Evolutionary conservation across 2,888 invertebrate species (phyloP).

Genomic region (Brassicogethes aeneus): DNA sequence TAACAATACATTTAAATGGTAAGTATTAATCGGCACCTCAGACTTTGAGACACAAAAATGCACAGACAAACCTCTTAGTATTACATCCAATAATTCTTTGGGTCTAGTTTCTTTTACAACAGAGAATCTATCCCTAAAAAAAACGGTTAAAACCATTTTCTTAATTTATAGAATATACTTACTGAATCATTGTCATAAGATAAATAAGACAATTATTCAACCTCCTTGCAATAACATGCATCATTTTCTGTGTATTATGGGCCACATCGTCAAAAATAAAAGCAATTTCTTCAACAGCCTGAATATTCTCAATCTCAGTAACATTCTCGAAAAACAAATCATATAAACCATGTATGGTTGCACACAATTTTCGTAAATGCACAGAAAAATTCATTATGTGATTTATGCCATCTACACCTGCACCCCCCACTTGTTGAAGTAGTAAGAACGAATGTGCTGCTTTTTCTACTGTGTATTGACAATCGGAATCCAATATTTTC

Average conservation of each 20-base stretch:
- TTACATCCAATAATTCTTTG: not conserved
- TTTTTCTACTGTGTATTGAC: slow-evolving; percentile 14
- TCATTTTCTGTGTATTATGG: not conserved
- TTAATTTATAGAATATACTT: too few relatives aligned
- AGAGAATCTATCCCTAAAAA: not conserved
- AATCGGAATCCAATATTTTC: slow-evolving; percentile 16
- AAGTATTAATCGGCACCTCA: not conserved
- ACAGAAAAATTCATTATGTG: slow-evolving; percentile 19
- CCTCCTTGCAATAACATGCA: not conserved
- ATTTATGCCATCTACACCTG: slow-evolving; percentile 20
- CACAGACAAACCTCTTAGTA: not conserved
- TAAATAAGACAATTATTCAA: not conserved
- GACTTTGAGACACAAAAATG: not conserved
- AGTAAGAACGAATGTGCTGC: slow-evolving; percentile 16
- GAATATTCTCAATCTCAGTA: slow-evolving; percentile 18
- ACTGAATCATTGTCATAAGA: too few relatives aligned
- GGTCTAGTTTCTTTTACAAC: not conserved
- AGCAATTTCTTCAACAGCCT: not conserved
- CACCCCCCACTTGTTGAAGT: slow-evolving; percentile 14
- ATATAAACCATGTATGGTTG: slow-evolving; percentile 19
- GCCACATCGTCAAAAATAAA: not conserved
- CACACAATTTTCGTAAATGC: slow-evolving; percentile 19
- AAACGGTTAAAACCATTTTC: too few relatives aligned
- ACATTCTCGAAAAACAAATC: slow-evolving; percentile 19
- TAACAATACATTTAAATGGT: not conserved